Evolutionary conservation across 2,113 vertebrate genomes (phyloP).

Genomic region (Vulpes vulpes): DNA sequence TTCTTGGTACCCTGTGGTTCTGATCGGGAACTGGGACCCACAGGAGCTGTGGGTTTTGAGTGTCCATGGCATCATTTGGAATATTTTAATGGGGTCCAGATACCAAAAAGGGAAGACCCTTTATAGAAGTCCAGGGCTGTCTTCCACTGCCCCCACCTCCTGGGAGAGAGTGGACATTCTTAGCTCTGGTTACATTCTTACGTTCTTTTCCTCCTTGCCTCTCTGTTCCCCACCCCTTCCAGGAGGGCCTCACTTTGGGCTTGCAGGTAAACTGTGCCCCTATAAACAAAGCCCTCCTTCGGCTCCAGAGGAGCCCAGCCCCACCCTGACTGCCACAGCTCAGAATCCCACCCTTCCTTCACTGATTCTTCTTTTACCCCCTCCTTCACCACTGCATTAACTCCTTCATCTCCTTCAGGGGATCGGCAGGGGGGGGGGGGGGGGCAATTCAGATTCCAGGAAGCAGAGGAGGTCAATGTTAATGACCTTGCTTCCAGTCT

Average conservation of each 20-base stretch:
- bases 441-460: not conserved
- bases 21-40: not conserved
- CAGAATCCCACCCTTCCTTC: not conserved
- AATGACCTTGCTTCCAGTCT: not conserved
- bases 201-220: conserved; percentile 26
- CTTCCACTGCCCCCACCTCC: not conserved
- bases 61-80: not conserved
- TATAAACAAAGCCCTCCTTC: conserved; percentile 40
- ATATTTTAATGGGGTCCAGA: conserved; percentile 12
- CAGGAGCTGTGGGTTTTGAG: not conserved
- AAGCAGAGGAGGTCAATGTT: not conserved
- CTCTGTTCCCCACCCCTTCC: not conserved
- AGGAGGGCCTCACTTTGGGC: not conserved
- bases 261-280: not conserved
- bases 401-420: not conserved
- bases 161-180: conserved; percentile 28
- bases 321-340: not conserved
- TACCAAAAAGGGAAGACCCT: not conserved
- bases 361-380: not conserved
- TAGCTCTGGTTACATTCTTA: conserved; percentile 44
- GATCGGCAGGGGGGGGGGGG: no score
- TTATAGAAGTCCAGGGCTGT: conserved; percentile 5
- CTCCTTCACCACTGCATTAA: not conserved
- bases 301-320: not conserved
- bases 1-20: not conserved